Percentiles rank a stretch among this genome's conserved stretches.
Evolutionary conservation across 1,140 invertebrate genomes (phyloP).

Genomic region (Copidosoma floridanum): DNA sequence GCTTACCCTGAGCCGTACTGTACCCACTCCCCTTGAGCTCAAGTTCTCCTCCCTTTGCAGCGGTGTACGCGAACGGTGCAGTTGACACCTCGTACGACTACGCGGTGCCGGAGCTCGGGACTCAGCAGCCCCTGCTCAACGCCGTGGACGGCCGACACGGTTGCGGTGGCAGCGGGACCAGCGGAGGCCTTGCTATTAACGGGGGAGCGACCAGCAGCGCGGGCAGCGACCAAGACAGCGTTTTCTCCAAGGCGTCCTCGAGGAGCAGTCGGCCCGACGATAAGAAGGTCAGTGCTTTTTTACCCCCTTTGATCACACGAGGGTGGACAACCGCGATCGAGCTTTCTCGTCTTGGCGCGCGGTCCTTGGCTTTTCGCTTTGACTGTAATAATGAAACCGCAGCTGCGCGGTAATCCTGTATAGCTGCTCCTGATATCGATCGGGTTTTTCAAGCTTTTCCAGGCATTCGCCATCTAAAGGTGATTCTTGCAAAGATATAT

Average conservation of each 20-base stretch:
- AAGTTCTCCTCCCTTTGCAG: too few relatives aligned
- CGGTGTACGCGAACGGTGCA: conserved; percentile 53
- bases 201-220: conserved; percentile 36
- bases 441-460: too few relatives aligned
- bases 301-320: too few relatives aligned
- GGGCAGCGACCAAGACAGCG: conserved; percentile 53
- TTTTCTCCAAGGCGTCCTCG: conserved; percentile 54
- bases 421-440: too few relatives aligned
- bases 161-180: conserved; percentile 36
- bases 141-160: conserved; percentile 41
- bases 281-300: conserved; percentile 49
- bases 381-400: too few relatives aligned
- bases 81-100: conserved; percentile 67
- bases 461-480: too few relatives aligned
- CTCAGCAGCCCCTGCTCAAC: conserved; percentile 65
- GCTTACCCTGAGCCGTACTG: too few relatives aligned
- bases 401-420: background rate
- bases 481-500: too few relatives aligned
- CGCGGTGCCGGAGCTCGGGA: conserved; percentile 72
- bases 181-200: conserved; percentile 39
- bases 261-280: conserved; percentile 51
- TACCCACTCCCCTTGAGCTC: too few relatives aligned
- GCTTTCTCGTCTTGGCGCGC: background rate
- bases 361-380: conserved; percentile 9
- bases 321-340: too few relatives aligned